phyloP scores from a whole-genome alignment of 2,888 invertebrate species.

The Conops quadrifasciatus region DNA sequence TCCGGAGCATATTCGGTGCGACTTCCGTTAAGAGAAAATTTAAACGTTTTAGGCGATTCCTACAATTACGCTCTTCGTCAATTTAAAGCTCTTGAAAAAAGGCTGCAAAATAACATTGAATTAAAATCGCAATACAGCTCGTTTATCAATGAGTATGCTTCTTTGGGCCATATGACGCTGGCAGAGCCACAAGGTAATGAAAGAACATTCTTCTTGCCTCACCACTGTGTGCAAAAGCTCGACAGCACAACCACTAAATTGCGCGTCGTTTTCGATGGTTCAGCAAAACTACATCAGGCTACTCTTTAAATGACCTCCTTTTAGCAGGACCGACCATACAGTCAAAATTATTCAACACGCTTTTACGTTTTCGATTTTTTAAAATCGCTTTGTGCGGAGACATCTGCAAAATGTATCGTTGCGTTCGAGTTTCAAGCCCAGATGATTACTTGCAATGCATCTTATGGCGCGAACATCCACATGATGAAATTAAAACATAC shows the following conservation, averaged over 20 bases:
- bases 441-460: conserved; percentile 40
- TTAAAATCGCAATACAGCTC: conserved; percentile 11
- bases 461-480: conserved; percentile 36
- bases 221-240: conserved; percentile 12
- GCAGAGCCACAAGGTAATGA: not conserved
- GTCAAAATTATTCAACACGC: not conserved
- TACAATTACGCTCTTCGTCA: not conserved
- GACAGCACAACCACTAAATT: conserved; percentile 35
- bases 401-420: conserved; percentile 44
- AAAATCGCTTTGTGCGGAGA: conserved; percentile 36
- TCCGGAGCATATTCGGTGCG: conserved; percentile 39
- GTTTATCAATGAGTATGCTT: conserved; percentile 8
- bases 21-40: conserved; percentile 28
- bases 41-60: conserved; percentile 28
- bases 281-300: conserved; percentile 11
- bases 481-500: conserved; percentile 29
- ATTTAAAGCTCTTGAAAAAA: conserved; percentile 19
- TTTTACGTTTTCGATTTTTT: conserved; percentile 4
- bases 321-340: conserved; percentile 21
- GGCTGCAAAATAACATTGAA: not conserved
- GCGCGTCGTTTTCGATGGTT: conserved; percentile 32
- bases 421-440: conserved; percentile 36
- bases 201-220: conserved; percentile 7
- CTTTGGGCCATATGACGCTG: not conserved
- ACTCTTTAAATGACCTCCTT: conserved; percentile 1